Base-by-base conservation (phyloP, 2,113 vertebrate species). In the Platysteira castanea region DNA sequence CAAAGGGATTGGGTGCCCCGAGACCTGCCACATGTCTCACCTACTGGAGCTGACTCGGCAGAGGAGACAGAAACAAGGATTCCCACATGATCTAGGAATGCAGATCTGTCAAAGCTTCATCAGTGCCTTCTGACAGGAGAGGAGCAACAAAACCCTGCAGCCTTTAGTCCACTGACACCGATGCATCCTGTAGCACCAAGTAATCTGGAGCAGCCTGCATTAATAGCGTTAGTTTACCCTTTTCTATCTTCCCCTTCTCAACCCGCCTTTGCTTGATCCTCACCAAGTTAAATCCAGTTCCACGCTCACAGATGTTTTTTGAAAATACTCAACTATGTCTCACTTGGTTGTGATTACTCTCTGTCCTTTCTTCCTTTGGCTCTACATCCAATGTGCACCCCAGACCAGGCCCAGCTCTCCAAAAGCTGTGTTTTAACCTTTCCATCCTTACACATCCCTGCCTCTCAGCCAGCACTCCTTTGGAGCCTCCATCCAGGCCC, bases 401-500 rank as follows among this genome's bases (percentile, higher is more conserved):
- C 60, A 84, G 31, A 80, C 39, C 64, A 64, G 69, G 56, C 37
- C 13, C 16, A 69, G 64, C 31, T 81, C 82, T 57, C 28, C 2
- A 2, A 37, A 30, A 74, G 26, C 28, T 0, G 0, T n/a, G 9
- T 31, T 89, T 44, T 61, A 61, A 59, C 44, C 28, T 17, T 65
- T n/a, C 24, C 20, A 46, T 6, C 27, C 57, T 78, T 46, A 67
- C 16, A 20, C 39, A 49, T 20, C 22, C 20, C 21, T 1, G 1
- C 17, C 16, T 56, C 21, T 50, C 20, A 61, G n/a, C 23, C 71
- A 54, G 56, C 23, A 22, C 39, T 80, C 56, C 33, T 52, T 5
- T 33, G 35, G 47, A 68, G 61, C 37, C 37, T 64, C 50, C 54
- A 74, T 15, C 15, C 53, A 95, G 16, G 52, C 4, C 57, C 9